Percentiles rank a stretch among this genome's conserved stretches.
Evolutionary conservation across 2,797 vertebrate species (phyloP).

Genomic region (Microctenopoma lineatum): DNA sequence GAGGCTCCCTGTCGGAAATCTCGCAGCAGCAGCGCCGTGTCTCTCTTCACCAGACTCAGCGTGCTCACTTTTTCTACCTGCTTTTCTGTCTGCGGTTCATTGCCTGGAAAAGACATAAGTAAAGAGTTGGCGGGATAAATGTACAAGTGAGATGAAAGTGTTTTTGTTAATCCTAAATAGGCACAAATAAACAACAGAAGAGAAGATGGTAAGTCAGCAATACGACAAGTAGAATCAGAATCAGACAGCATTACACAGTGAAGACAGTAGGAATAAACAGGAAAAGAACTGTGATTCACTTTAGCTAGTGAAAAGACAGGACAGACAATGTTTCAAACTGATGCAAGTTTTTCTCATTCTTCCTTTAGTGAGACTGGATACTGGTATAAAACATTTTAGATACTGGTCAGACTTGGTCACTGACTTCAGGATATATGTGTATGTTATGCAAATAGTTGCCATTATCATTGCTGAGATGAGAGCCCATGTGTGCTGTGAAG

Average conservation of each 20-base stretch:
- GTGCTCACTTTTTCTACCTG: conserved; percentile 87
- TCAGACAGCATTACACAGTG: conserved; percentile 10
- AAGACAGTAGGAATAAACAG: conserved; percentile 7
- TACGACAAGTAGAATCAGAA: conserved; percentile 21
- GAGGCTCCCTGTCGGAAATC: conserved; percentile 89
- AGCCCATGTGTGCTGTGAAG: background rate
- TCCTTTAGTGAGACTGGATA: background rate
- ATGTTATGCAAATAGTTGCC: background rate
- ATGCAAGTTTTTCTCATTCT: background rate
- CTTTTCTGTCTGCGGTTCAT: conserved; percentile 77
- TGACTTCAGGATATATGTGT: background rate
- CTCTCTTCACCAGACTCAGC: conserved; percentile 85
- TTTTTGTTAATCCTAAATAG: conserved; percentile 18
- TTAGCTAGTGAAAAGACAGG: conserved; percentile 18
- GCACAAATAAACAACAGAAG: conserved; percentile 35
- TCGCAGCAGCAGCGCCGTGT: conserved; percentile 85
- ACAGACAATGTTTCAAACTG: conserved; percentile 4
- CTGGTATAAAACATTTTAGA: background rate
- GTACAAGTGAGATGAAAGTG: background rate
- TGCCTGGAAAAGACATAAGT: conserved; percentile 55
- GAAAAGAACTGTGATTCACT: conserved; percentile 4
- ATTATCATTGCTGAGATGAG: background rate
- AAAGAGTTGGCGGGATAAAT: background rate
- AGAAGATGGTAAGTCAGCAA: conserved; percentile 35
- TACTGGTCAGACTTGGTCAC: background rate